Conservation (phyloP, 2,888 invertebrate genomes). For the Operophtera brumata region DNA sequence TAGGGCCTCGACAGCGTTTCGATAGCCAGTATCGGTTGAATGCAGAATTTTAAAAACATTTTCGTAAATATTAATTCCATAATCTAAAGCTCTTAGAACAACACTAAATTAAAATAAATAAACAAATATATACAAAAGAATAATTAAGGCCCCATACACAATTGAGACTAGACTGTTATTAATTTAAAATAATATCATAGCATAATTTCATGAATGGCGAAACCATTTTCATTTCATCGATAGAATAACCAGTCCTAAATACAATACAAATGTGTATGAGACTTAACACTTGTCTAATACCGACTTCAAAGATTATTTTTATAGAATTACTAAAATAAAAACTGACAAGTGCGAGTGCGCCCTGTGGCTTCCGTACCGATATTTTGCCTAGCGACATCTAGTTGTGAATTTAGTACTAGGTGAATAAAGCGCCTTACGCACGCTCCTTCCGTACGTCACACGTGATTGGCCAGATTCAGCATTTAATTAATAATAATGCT, state of each 20-base stretch:
- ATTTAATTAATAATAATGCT: too few relatives aligned
- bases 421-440: too few relatives aligned
- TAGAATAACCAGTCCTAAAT: conserved; percentile 12
- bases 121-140: conserved; percentile 28
- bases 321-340: background rate
- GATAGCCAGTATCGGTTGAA: too few relatives aligned
- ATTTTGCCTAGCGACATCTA: too few relatives aligned
- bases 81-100: conserved; percentile 7
- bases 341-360: too few relatives aligned
- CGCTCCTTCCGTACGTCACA: too few relatives aligned
- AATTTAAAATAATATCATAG: conserved; percentile 12
- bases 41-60: too few relatives aligned
- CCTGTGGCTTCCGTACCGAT: too few relatives aligned
- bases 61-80: background rate
- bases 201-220: conserved; percentile 9
- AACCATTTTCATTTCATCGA: background rate
- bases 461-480: too few relatives aligned
- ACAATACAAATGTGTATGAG: conserved; percentile 15
- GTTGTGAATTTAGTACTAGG: too few relatives aligned
- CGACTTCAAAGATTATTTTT: background rate
- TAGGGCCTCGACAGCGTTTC: too few relatives aligned
- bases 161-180: conserved; percentile 36
- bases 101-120: conserved; percentile 29
- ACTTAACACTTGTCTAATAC: conserved; percentile 9
- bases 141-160: conserved; percentile 24